phyloP scores from a whole-genome alignment of 2,888 invertebrate species.

The Lathronympha strigana region DNA sequence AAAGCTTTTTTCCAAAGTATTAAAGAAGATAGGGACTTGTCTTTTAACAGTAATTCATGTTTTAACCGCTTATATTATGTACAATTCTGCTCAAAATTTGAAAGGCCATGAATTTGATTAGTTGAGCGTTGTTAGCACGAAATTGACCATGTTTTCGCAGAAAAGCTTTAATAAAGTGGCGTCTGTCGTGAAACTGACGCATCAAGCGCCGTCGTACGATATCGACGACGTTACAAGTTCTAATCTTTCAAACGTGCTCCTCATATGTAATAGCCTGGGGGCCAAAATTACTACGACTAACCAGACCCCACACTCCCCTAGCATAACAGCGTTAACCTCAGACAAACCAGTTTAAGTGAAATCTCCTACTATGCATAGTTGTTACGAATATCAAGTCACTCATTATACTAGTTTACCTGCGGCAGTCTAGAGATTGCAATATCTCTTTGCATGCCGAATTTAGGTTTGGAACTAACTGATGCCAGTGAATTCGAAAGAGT shows the following conservation, averaged over 20 bases:
- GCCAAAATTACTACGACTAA: neutral
- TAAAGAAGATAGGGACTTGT: neutral
- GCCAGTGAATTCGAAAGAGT: constrained; percentile 28
- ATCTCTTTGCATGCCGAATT: constrained; percentile 13
- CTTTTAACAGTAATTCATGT: neutral
- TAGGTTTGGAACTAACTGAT: constrained; percentile 12
- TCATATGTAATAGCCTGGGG: constrained; percentile 10
- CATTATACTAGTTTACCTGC: neutral
- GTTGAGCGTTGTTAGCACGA: constrained; percentile 10
- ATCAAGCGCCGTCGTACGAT: constrained; percentile 4
- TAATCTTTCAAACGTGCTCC: constrained; percentile 30
- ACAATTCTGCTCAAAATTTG: neutral
- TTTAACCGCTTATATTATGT: constrained; percentile 2
- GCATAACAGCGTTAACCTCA: neutral
- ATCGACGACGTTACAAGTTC: constrained; percentile 18
- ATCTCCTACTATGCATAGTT: constrained; percentile 1
- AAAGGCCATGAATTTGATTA: constrained; percentile 8
- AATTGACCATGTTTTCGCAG: constrained; percentile 24
- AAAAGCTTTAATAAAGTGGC: constrained; percentile 12
- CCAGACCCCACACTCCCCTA: neutral
- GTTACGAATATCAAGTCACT: neutral
- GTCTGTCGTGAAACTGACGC: constrained; percentile 6
- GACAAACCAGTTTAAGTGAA: constrained; percentile 1
- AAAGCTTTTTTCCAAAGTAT: neutral
- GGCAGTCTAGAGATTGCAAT: constrained; percentile 1